Base-by-base conservation (phyloP, 2,888 invertebrate genomes). In the Volucella inanis region DNA sequence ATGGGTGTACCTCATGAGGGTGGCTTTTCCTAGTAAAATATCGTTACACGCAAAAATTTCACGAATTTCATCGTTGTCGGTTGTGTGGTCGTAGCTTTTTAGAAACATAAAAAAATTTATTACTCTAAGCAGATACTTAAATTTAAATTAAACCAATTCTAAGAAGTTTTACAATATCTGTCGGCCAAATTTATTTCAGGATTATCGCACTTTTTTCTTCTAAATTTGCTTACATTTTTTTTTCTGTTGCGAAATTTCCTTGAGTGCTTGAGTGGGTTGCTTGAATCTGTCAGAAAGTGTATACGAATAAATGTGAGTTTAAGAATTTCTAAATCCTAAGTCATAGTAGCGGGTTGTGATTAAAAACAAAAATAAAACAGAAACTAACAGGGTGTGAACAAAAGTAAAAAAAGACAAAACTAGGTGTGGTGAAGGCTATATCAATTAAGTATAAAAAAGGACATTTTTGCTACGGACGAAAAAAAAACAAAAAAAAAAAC, bases 21-120 rank as follows among this genome's bases (percentile, higher is more conserved):
- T 85, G 85, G 81, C 76, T 77, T 72, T 84, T 85, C 50, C 76
- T 67, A 61, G 50, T 54, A 76, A 80, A 65, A 61, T 84, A 79
- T 84, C 75, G 49, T 78, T 71, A 71, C 70, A 84, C 55, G 79
- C 80, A 85, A 81, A 91, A 89, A 91, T 90, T 89, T 90, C 90
- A 90, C 91, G 90, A 91, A 90, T 90, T 90, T 91, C 91, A 89
- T 90, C 90, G 91, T 89, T 90, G 90, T 90, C 90, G 91, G 91
- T 91, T 91, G 91, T 91, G 90, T 90, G 88, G 89, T 89, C 89
- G 88, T 88, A 88, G 88, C 88, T 88, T 88, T 87, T 88, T 87
- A 80, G 88, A 87, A 87, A 88, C 87, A 88, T 31, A 31, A 31
- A 31, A 31, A 87, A 83, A 74, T 81, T 85, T 85, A 80, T 72